Evolutionary conservation across 2,888 invertebrate species (phyloP).

Genomic region (Fragum whitleyi): DNA sequence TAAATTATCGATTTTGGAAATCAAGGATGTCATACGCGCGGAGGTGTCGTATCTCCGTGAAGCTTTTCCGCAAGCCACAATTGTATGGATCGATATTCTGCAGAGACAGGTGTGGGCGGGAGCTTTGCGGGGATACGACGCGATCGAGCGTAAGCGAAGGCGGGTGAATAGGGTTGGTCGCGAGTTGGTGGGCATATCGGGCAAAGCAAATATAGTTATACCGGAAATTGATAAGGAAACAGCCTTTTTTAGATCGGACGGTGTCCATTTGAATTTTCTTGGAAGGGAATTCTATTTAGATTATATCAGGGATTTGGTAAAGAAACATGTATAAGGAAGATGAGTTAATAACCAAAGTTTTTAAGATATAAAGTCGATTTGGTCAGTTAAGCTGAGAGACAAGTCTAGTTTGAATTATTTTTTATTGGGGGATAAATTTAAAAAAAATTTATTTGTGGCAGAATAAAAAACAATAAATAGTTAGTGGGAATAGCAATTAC

Average conservation of each 20-base stretch:
- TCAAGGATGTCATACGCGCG: not conserved
- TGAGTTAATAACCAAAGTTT: no score
- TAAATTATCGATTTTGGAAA: not conserved
- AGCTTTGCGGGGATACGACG: no score
- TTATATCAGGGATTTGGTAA: slow-evolving; percentile 10
- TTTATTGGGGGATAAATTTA: no score
- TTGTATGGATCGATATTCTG: no score
- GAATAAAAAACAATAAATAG: no score
- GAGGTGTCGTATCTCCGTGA: not conserved
- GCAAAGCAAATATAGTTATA: not conserved
- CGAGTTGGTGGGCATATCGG: not conserved
- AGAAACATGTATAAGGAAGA: not conserved
- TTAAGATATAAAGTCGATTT: no score
- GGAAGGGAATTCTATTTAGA: slow-evolving; percentile 35
- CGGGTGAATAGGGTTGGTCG: slow-evolving; percentile 17
- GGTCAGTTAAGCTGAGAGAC: no score
- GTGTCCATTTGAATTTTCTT: slow-evolving; percentile 26
- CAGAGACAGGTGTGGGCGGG: no score
- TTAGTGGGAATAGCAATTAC: no score
- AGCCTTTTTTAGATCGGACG: slow-evolving; percentile 14
- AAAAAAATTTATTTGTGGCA: no score
- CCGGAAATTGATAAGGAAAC: slow-evolving; percentile 21
- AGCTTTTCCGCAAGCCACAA: no score
- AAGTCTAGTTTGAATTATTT: no score
- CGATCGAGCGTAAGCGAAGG: not conserved